These are phyloP conservation scores for Pyrgus malvae DNA, from an alignment of 2,888 invertebrate genomes.

Conservation along the genomic window DNA sequence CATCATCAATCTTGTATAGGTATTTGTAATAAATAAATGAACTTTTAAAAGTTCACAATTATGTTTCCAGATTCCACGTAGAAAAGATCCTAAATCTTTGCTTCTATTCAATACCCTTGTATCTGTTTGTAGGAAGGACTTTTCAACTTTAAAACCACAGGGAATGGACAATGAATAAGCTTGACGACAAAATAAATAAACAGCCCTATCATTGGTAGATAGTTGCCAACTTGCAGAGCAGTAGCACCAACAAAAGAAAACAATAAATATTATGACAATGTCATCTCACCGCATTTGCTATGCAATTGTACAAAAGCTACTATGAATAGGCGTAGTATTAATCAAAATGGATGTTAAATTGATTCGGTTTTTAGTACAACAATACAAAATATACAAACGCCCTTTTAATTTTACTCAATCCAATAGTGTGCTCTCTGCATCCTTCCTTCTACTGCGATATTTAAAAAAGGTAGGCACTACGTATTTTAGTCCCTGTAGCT, in stretches of 20 bases:
- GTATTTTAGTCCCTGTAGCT: too few relatives aligned
- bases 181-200: slow-evolving; percentile 64
- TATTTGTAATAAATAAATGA: too few relatives aligned
- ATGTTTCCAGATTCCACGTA: too few relatives aligned
- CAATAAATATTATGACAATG: slow-evolving; percentile 73
- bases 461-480: too few relatives aligned
- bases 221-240: slow-evolving; percentile 50
- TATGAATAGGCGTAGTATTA: slow-evolving; percentile 30
- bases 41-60: too few relatives aligned
- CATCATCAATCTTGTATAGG: too few relatives aligned
- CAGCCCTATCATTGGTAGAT: slow-evolving; percentile 53
- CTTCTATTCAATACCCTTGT: too few relatives aligned
- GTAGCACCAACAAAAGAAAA: slow-evolving; percentile 59
- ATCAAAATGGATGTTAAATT: background rate
- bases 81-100: too few relatives aligned
- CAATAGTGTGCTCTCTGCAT: too few relatives aligned
- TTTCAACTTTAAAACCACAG: background rate
- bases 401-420: too few relatives aligned
- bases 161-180: slow-evolving; percentile 28
- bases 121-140: background rate
- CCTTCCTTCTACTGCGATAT: too few relatives aligned
- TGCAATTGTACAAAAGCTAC: slow-evolving; percentile 58
- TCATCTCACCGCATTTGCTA: slow-evolving; percentile 71
- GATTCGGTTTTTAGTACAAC: background rate
- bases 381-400: too few relatives aligned